Evolutionary conservation across 2,888 invertebrate species (phyloP), one percentile per base, ranked within the genome.

Genomic region (Hyposoter dolosus): DNA sequence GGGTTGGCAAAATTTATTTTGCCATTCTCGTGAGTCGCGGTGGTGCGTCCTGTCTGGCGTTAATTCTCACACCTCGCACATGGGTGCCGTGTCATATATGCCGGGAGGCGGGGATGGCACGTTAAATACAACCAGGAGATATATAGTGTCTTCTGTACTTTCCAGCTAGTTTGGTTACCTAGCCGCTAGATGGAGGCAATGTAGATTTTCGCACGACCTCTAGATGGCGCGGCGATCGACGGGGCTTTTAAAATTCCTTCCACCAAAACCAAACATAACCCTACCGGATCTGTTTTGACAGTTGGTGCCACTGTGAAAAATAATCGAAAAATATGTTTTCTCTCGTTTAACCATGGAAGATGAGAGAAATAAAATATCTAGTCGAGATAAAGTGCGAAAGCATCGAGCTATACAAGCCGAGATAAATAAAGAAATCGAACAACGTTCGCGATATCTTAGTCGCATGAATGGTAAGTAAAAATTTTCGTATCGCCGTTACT

Each of bases 401-500:
- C 19, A 43, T 43, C 68, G 68, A 43, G n/a, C 68, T 19, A 68
- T 45, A 68, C 10, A 45, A 68, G 19, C 68, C 12, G 43, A 68
- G 7, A 23, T 68, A 12, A 68, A 43, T 19, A 23, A 68, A 43
- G 43, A 3, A 19, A 68, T 68, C 23, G 43, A 40, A 23, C n/a
- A 68, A 43, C 68, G 68, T 43, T 68, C 40, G n/a, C 43, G 40
- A 68, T n/a, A 19, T 43, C 23, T 43, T 40, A 10, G n/a, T 10
- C 43, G 19, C 6, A n/a, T n/a, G n/a, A 68, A 68, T 68, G 43
- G 68, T 68, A 68, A 68, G 68, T 43, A 35, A n/a, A 68, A 68
- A 19, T 43, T 68, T 68, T 12, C 0, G 1, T 4, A 15, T 15
- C 15, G 3, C 12, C 12, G 15, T 47, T 47, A n/a, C n/a, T n/a